phyloP scores from a whole-genome alignment of 2,888 invertebrate species.

The Erpobdella octoculata region DNA sequence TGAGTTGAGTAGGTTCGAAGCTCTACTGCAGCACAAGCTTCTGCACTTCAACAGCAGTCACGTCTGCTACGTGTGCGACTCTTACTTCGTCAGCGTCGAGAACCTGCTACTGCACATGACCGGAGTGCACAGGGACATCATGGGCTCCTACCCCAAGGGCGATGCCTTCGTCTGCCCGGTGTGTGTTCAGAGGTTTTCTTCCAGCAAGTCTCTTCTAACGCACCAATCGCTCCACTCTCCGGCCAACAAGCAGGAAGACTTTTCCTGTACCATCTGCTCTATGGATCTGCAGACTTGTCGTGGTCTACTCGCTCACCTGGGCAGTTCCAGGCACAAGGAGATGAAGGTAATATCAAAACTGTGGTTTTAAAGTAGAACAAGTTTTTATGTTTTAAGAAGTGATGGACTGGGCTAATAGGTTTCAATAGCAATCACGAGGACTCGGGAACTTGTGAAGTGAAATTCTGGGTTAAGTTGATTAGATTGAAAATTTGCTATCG shows the following conservation, averaged over 20 bases:
- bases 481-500: too few species aligned
- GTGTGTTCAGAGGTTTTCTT: conserved; percentile 39
- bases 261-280: conserved; percentile 37
- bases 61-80: conserved; percentile 40
- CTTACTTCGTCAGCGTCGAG: conserved; percentile 34
- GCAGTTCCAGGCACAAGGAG: conserved; percentile 36
- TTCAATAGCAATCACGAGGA: too few species aligned
- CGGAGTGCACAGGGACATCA: conserved; percentile 34
- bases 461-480: too few species aligned
- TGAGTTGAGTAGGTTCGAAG: conserved; percentile 33
- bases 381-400: background rate
- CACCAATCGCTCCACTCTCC: conserved; percentile 34
- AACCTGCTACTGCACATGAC: conserved; percentile 38
- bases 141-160: conserved; percentile 29
- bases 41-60: conserved; percentile 40
- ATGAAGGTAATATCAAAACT: too few species aligned
- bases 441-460: too few species aligned
- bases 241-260: conserved; percentile 27
- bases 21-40: conserved; percentile 38
- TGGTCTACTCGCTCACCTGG: conserved; percentile 37
- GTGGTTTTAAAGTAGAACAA: too few species aligned
- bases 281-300: conserved; percentile 33
- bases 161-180: conserved; percentile 36
- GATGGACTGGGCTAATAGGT: background rate
- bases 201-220: conserved; percentile 34